Evolutionary conservation across 2,888 invertebrate species (phyloP).

Genomic region (Keiferia lycopersicella): DNA sequence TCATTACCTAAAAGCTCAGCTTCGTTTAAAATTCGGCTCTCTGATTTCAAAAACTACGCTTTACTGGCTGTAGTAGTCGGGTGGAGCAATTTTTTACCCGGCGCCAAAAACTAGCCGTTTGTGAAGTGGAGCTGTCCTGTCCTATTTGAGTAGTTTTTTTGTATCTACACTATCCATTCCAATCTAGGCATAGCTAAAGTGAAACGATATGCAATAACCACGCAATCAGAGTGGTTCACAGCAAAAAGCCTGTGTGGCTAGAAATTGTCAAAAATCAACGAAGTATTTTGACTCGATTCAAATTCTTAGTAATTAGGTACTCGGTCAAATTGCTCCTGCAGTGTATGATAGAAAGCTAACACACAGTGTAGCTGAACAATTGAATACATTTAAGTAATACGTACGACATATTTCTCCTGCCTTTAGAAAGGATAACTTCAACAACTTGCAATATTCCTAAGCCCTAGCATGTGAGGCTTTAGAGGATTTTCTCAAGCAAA

Average conservation of each 20-base stretch:
- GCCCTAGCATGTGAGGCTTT: neutral
- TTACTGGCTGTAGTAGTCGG: neutral
- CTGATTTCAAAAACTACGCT: constrained; percentile 17
- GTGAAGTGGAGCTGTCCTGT: constrained; percentile 3
- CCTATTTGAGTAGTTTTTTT: neutral
- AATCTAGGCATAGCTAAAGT: too few relatives aligned
- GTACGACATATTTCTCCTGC: too few relatives aligned
- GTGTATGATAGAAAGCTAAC: too few relatives aligned
- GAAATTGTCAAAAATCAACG: too few relatives aligned
- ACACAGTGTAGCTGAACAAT: too few relatives aligned
- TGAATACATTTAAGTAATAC: too few relatives aligned
- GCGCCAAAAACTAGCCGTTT: constrained; percentile 3
- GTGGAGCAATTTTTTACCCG: constrained; percentile 9
- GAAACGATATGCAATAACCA: too few relatives aligned
- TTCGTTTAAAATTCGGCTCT: constrained; percentile 17
- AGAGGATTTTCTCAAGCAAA: constrained; percentile 1
- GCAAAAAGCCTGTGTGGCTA: too few relatives aligned
- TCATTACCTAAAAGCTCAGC: constrained; percentile 20
- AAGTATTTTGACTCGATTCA: too few relatives aligned
- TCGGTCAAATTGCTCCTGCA: too few relatives aligned
- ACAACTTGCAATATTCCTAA: neutral
- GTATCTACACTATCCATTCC: neutral
- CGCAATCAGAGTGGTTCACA: too few relatives aligned
- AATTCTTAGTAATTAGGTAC: too few relatives aligned
- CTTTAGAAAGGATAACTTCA: neutral